Base-by-base conservation (phyloP, 2,113 vertebrate genomes). In the Xenotilapia leptura region DNA sequence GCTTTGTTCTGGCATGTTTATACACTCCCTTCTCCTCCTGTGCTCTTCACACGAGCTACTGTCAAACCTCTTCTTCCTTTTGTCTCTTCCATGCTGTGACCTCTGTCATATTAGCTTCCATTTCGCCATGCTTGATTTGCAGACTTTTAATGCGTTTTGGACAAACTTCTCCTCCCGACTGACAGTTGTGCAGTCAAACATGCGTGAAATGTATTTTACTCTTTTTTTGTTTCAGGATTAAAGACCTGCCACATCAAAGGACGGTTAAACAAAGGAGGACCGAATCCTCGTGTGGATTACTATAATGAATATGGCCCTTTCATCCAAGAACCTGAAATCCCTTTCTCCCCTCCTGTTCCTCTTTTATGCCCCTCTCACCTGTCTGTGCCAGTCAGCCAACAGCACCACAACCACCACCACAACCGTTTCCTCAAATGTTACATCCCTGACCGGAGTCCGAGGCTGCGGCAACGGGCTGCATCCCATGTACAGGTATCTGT, bases 401-500 rank as follows among this genome's bases (percentile, higher is more conserved):
- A 73, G 80, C 79, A 54, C 2, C 0, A 0, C 83, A 28, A 36
- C 68, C 51, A 68, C 33, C 19, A 68, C 2, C 0, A 0, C 85
- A 28, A 40, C 45, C 42, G 3, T 33, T 23, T 9, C 88, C 90
- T 96, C 86, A 0, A 87, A 38, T 14, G 0, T 0, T 0, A 2
- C 26, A 0, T 5, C 77, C 65, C 73, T 42, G n/a, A 86, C 4
- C 2, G 31, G 40, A 1, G 91, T 95, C 0, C 68, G 1, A 7
- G 96, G 97, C n/a, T 94, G 89, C 0, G 62, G 94, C 14, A 70
- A 40, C 0, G 88, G 4, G 19, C 94, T 98, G 14, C 0, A 15
- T 3, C 14, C 65, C 2, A 87, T 92, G 68, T 99, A 97, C 85
- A 38, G 93, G 38, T 96, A 90, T 45, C 97, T 99, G 15, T 99